Conservation (phyloP, 2,797 vertebrate species). For the Fringilla coelebs region DNA sequence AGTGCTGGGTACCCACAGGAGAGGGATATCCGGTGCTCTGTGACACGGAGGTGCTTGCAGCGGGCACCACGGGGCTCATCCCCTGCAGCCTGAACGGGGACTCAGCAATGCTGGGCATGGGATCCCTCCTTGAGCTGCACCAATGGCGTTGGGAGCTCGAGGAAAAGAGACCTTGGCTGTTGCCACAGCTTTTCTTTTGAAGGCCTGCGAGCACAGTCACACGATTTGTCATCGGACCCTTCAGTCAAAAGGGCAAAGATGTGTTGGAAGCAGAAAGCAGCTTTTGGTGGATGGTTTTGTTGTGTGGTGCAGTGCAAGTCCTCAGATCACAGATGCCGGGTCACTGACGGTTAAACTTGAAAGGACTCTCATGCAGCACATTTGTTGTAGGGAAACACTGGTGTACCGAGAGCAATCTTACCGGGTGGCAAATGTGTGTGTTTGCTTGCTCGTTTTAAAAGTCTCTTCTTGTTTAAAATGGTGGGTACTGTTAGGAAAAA, state of each 20-base stretch:
- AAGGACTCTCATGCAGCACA: not conserved
- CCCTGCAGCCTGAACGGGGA: accelerated
- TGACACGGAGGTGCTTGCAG: not conserved
- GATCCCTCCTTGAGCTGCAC: not conserved
- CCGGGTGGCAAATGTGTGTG: not conserved
- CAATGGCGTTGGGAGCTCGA: not conserved
- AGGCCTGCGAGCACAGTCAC: not conserved
- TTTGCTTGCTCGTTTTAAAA: constrained; percentile 20
- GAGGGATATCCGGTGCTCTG: accelerated
- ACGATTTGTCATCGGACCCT: not conserved
- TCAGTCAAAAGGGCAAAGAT: constrained; percentile 26
- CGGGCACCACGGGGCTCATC: not conserved
- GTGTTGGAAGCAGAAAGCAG: constrained; percentile 6
- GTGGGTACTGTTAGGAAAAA: not conserved
- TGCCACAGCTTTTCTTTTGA: not conserved
- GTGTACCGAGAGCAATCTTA: not conserved
- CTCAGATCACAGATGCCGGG: not conserved
- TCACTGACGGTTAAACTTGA: not conserved
- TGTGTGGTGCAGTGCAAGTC: not conserved
- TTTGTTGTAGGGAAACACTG: not conserved
- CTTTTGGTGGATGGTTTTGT: not conserved
- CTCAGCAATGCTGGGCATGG: accelerated
- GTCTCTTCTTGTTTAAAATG: constrained; percentile 35
- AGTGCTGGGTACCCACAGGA: not conserved
- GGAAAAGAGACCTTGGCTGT: not conserved